A percentile compares a stretch with the other conserved stretches of the same genome.
Evolutionary conservation across 2,888 invertebrate genomes (phyloP).

Genomic region (Erpobdella octoculata): DNA sequence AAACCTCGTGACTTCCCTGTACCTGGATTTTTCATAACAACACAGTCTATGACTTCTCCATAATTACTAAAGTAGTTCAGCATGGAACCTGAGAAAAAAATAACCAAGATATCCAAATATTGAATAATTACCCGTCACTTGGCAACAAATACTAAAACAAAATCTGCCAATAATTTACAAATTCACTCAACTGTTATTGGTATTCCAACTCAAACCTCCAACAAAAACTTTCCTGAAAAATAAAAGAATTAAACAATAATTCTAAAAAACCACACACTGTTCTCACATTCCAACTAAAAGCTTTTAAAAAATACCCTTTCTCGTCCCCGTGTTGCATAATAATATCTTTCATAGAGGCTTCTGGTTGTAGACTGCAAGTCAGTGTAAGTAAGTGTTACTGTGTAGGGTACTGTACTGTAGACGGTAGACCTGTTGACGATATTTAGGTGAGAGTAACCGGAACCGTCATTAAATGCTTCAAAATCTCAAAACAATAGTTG

Average conservation of each 20-base stretch:
- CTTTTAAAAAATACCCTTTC: slow-evolving; percentile 19
- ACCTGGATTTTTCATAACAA: slow-evolving; percentile 95
- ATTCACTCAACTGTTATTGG: slow-evolving; percentile 82
- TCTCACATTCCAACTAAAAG: not conserved
- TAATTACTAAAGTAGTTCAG: slow-evolving; percentile 85
- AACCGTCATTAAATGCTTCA: slow-evolving; percentile 2
- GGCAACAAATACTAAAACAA: too few relatives aligned
- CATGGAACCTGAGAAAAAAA: slow-evolving; percentile 56
- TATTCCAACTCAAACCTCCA: slow-evolving; percentile 99
- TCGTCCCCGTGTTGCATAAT: slow-evolving; percentile 27
- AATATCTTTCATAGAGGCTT: slow-evolving; percentile 4
- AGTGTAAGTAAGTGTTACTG: not conserved
- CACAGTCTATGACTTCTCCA: slow-evolving; percentile 92
- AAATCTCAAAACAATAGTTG: not conserved
- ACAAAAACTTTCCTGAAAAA: slow-evolving; percentile 98
- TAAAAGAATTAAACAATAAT: not conserved
- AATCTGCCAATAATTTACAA: too few relatives aligned
- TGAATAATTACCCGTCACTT: too few relatives aligned
- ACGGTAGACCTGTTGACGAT: too few relatives aligned
- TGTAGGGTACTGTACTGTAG: too few relatives aligned
- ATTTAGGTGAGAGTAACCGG: not conserved
- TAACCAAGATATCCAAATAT: too few relatives aligned
- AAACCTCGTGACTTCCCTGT: slow-evolving; percentile 90
- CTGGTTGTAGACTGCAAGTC: not conserved
- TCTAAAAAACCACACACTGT: not conserved